Base-by-base conservation (phyloP, 2,113 vertebrate genomes). In the Dolichotis patagonum region DNA sequence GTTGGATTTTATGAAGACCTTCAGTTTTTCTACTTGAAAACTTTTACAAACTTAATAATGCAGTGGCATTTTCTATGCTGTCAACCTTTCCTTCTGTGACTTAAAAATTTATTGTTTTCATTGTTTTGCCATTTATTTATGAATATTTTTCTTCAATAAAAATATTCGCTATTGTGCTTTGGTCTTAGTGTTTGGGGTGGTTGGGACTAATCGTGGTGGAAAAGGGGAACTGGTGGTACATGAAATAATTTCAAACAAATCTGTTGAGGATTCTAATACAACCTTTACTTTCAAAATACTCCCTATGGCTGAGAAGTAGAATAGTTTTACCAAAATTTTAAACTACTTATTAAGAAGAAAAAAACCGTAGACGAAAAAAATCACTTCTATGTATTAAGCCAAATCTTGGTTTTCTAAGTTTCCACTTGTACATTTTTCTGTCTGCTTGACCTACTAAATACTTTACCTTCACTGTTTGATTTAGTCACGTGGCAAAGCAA, bases 61-160 rank as follows among this genome's bases (percentile, higher is more conserved):
- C 22, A 87, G 93, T 1, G 92, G 78, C 19, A 78, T 86, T 95
- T 97, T 91, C 69, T 96, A 56, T 73, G n/a, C 75, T 85, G 58
- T 97, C 58, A 80, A 3, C 43, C 71, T 94, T 78, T 86, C 84
- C 94, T 89, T 94, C 84, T 90, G 10, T 86, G 52, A 94, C 85
- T 88, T 97, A 96, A 92, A 78, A 85, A 82, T 82, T 9, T 62
- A 96, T 82, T 38, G 56, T 46, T 92, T n/a, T 94, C 52, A 35
- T 52, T 94, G 69, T 71, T 96, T 86, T 96, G 60, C 58, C 88
- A 91, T 54, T 87, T 95, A 90, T 75, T 93, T 91, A 69, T 88
- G 77, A 97, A 93, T 77, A 93, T 3, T 69, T 35, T 92, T 86
- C 58, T 92, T 75, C 87, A 97, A 96, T 98, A 97, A 97, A 98